Conservation (phyloP, 2,888 invertebrate species). For the Phorcus lineatus region DNA sequence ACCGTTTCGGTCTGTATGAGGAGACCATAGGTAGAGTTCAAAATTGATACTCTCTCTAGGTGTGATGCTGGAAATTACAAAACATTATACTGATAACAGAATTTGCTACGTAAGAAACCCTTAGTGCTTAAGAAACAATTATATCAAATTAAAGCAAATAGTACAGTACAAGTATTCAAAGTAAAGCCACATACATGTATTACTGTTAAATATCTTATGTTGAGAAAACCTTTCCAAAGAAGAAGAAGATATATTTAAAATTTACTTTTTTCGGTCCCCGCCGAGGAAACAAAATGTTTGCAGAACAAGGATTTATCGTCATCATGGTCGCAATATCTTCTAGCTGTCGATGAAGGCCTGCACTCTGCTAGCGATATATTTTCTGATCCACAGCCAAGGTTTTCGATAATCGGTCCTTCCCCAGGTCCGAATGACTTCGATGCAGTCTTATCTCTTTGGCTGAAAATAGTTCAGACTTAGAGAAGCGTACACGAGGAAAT, state of each 20-base stretch:
- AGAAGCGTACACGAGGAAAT: too few relatives aligned
- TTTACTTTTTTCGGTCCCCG: background rate
- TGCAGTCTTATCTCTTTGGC: background rate
- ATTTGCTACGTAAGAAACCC: background rate
- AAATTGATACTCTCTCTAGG: background rate
- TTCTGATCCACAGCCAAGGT: background rate
- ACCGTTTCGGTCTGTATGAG: constrained; percentile 6
- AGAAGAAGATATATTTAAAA: background rate
- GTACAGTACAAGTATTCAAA: too few relatives aligned
- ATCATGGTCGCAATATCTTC: background rate
- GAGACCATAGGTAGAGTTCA: background rate
- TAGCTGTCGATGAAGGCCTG: background rate
- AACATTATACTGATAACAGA: background rate
- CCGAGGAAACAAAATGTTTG: background rate
- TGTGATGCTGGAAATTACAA: background rate
- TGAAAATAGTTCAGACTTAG: background rate
- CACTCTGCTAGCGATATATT: background rate
- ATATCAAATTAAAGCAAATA: too few relatives aligned
- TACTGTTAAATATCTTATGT: too few relatives aligned
- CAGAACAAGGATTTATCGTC: background rate
- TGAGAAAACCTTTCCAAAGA: too few relatives aligned
- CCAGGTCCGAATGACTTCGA: background rate
- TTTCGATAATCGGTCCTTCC: background rate
- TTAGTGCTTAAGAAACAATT: too few relatives aligned
- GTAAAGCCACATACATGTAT: too few relatives aligned